Conservation (phyloP, 1,140 invertebrate genomes). For the Orchestia grillus region DNA sequence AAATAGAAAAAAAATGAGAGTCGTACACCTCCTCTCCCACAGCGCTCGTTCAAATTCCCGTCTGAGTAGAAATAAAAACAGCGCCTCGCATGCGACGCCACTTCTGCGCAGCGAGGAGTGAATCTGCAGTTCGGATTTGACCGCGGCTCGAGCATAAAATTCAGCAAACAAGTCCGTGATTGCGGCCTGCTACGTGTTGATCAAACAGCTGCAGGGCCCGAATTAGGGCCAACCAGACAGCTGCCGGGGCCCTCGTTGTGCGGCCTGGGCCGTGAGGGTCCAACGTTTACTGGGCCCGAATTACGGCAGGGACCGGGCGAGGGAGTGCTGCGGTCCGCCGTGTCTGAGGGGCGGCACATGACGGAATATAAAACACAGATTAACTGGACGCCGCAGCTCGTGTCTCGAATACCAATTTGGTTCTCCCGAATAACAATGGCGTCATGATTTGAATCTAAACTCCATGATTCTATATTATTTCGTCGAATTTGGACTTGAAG, state of each 20-base stretch:
- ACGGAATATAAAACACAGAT: background rate
- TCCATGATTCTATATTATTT: background rate
- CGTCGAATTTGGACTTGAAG: background rate
- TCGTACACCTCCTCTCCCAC: background rate
- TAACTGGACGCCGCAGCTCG: background rate
- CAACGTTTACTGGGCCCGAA: background rate
- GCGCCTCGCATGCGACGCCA: background rate
- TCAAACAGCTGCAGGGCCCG: background rate
- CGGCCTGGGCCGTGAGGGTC: no score
- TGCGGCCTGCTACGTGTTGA: background rate
- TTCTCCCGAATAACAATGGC: background rate
- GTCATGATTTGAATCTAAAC: background rate
- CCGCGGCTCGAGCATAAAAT: background rate
- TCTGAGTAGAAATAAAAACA: background rate
- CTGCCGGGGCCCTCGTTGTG: no score
- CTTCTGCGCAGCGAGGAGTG: background rate
- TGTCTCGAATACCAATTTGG: background rate
- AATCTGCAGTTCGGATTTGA: background rate
- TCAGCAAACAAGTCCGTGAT: constrained; percentile 7
- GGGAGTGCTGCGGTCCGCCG: background rate
- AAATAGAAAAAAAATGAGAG: background rate
- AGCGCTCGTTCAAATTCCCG: background rate
- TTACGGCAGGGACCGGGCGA: background rate
- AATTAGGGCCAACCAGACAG: background rate
- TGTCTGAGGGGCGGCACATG: background rate